Base-by-base conservation (phyloP, 2,888 invertebrate genomes). In the Isoperla grammatica region DNA sequence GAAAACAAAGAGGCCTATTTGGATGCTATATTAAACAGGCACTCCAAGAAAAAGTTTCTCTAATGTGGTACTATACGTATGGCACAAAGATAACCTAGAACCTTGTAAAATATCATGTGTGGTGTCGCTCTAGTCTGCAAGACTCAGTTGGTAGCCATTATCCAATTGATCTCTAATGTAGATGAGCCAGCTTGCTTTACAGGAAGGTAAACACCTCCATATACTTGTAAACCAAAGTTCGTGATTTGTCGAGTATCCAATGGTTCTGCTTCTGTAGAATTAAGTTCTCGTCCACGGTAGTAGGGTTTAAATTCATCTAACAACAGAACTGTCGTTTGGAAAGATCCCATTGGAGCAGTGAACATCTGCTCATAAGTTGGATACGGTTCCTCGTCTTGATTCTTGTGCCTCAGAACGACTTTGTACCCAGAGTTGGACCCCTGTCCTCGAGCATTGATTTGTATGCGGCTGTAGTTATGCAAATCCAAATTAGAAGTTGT, bases 131-230 rank as follows among this genome's bases (percentile, higher is more conserved):
- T n/a, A n/a, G n/a, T n/a, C n/a, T n/a, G n/a, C n/a, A 29, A 29
- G 8, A 29, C 29, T 29, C 8, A 29, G 8, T 29, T 29, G 29
- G 48, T 48, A 53, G 79, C 80, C 70, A 71, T 75, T 66, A 84
- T 80, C 75, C 78, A 80, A 68, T 85, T 81, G 39, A 85, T 78
- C 73, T 85, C 85, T 65, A 85, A 74, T 46, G 84, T 78, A 1
- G 82, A 82, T 8, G 81, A 80, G 0, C 85, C 85, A 67, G 75
- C 78, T 68, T 85, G 85, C 69, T 85, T 84, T 15, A 79, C 71
- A 6, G 79, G 78, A 65, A 77, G 75, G 68, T 85, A 85, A 62
- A 85, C 84, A 12, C 85, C 85, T 17, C 85, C 85, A 67, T 80
- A 83, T 68, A 83, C 78, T 74, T 85, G 85, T 45, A 85, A 71